Evolutionary conservation across 2,113 vertebrate genomes (phyloP).

Genomic region (Clarias batrachus): DNA sequence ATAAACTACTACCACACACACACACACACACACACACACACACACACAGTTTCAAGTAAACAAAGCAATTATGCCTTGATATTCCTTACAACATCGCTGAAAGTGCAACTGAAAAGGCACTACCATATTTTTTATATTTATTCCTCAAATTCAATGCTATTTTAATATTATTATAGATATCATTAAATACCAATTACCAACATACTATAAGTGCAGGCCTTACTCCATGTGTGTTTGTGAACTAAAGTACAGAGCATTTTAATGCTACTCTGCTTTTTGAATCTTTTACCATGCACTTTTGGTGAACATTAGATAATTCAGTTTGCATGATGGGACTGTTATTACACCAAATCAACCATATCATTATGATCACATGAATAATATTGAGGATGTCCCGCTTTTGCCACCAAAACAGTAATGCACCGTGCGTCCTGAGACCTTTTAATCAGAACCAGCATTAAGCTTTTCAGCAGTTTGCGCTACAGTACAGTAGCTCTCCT

Average conservation of each 20-base stretch:
- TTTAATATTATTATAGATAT: neutral
- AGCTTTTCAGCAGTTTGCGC: too few species aligned
- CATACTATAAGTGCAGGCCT: neutral
- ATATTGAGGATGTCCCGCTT: too few species aligned
- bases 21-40: neutral
- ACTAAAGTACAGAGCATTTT: neutral
- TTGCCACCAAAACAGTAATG: too few species aligned
- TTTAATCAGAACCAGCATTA: too few species aligned
- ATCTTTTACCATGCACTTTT: neutral
- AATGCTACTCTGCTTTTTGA: neutral
- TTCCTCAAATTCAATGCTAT: neutral
- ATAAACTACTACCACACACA: neutral
- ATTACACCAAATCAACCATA: too few species aligned
- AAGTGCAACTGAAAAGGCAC: neutral
- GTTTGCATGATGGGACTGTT: too few species aligned
- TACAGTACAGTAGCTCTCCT: too few species aligned
- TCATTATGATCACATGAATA: too few species aligned
- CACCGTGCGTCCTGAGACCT: too few species aligned
- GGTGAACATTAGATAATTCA: neutral
- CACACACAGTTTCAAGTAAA: neutral
- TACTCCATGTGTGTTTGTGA: neutral
- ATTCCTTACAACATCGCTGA: neutral
- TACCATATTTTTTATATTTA: neutral
- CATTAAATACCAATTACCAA: neutral
- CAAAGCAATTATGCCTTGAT: neutral